A percentile compares a stretch with the other conserved stretches of the same genome.
Evolutionary conservation across 2,113 vertebrate species (phyloP).

Genomic region (Orientallactaga bullata): DNA sequence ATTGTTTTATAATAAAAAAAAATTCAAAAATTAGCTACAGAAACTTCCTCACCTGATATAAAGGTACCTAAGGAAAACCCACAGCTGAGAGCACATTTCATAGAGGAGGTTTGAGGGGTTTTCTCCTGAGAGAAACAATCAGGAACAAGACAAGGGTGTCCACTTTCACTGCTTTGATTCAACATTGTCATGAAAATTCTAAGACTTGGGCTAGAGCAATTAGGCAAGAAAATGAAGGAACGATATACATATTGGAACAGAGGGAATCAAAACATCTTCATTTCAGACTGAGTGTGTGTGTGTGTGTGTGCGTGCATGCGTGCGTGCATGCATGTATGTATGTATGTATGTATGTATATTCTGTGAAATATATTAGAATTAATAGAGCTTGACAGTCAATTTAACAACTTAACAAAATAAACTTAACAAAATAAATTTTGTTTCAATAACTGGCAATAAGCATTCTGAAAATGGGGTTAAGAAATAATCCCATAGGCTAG

Average conservation of each 20-base stretch:
- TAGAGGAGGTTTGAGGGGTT: neutral
- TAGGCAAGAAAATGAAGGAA: neutral
- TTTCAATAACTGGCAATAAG: conserved; percentile 41
- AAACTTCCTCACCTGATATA: neutral
- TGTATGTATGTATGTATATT: neutral
- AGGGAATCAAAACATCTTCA: neutral
- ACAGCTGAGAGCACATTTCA: neutral
- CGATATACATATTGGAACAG: neutral
- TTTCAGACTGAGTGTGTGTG: neutral
- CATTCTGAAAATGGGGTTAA: conserved; percentile 11
- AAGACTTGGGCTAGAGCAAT: neutral
- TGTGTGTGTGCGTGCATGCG: neutral
- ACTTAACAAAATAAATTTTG: neutral
- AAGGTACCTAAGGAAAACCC: neutral
- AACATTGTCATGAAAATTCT: neutral
- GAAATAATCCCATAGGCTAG: neutral
- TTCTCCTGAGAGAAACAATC: neutral
- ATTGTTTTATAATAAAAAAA: conserved; percentile 8
- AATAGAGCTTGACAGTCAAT: neutral
- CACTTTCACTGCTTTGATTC: neutral
- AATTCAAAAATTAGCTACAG: neutral
- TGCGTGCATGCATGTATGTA: neutral
- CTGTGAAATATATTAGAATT: conserved; percentile 13
- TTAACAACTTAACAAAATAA: too few relatives aligned
- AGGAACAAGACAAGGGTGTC: neutral